Conservation (phyloP, 2,888 invertebrate genomes). For the Epiblema foenella region DNA sequence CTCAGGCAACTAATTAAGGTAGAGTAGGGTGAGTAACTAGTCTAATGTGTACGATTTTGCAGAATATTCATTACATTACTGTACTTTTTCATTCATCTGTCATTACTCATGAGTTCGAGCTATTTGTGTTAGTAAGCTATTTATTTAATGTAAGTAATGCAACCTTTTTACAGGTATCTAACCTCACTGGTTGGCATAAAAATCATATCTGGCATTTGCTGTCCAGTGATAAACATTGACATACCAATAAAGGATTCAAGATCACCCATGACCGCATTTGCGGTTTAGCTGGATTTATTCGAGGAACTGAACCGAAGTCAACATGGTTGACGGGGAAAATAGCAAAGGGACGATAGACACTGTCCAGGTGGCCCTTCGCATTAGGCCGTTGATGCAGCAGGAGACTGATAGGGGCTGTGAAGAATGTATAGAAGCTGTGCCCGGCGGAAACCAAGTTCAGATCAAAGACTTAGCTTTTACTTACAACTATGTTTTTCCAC, state of each 20-base stretch:
- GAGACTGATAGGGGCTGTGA: slow-evolving; percentile 91
- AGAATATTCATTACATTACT: background rate
- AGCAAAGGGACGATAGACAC: slow-evolving; percentile 74
- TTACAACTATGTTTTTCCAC: slow-evolving; percentile 92
- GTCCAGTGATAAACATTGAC: slow-evolving; percentile 35
- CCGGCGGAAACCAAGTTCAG: slow-evolving; percentile 88
- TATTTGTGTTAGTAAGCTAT: background rate
- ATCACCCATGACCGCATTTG: slow-evolving; percentile 27
- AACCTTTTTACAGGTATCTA: slow-evolving; percentile 51
- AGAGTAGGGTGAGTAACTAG: slow-evolving; percentile 17
- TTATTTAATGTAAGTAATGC: slow-evolving; percentile 22
- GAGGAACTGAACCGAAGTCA: slow-evolving; percentile 46
- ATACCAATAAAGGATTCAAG: slow-evolving; percentile 29
- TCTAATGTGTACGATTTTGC: background rate
- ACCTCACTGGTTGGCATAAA: slow-evolving; percentile 39
- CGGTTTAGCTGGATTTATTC: slow-evolving; percentile 12
- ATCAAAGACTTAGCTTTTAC: slow-evolving; percentile 91
- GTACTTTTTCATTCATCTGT: background rate
- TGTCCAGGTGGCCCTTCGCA: slow-evolving; percentile 92
- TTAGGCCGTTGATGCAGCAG: slow-evolving; percentile 90
- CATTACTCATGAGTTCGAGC: background rate
- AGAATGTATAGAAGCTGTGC: slow-evolving; percentile 87
- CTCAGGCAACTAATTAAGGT: slow-evolving; percentile 1
- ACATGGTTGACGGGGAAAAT: slow-evolving; percentile 70
- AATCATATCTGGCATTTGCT: slow-evolving; percentile 20